Base-by-base conservation (phyloP, 2,888 invertebrate genomes). In the Drosophila ustulata region DNA sequence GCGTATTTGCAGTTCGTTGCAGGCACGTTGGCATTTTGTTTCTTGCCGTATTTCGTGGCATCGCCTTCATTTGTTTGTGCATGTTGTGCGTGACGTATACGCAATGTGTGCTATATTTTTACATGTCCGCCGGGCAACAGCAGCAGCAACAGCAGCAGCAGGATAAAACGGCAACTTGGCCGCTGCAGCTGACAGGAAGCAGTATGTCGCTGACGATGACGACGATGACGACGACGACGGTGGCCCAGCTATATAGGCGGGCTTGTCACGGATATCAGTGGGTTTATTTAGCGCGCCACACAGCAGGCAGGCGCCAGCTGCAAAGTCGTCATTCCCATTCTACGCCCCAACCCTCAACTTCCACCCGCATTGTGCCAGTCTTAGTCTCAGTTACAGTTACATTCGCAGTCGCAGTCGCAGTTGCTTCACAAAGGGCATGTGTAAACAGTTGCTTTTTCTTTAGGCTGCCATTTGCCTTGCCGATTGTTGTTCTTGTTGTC, bases 41-140 rank as follows among this genome's bases (percentile, higher is more conserved):
- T 25, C 55, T 8, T 41, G 23, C 32, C 23, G 23, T 43, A 41
- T 25, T 37, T 32, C 25, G 25, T 59, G 59, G 43, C 61, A 34
- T 43, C 41, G 34, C 30, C 49, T 47, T 61, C 46, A 56, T 58
- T 59, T 55, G 58, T 51, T 64, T 64, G 66, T 71, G 68, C 63
- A 49, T 63, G 58, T 71, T 81, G 79, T 75, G 72, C 78, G 69
- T 85, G 80, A 78, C 82, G 82, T 78, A 85, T 80, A 80, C 82
- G 82, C 85, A 80, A 71, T 75, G 82, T 86, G 84, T 83, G 84
- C 77, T 75, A 83, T 78, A 78, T 82, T 85, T 82, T 78, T 69
- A 80, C 82, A 80, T 85, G 82, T 78, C 85, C 85, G 71, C 64
- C 78, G 63, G 85, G 80, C 66, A 76, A 53, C 76, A 70, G 50